Conservation (phyloP, 2,888 invertebrate species). For the Tyria jacobaeae region DNA sequence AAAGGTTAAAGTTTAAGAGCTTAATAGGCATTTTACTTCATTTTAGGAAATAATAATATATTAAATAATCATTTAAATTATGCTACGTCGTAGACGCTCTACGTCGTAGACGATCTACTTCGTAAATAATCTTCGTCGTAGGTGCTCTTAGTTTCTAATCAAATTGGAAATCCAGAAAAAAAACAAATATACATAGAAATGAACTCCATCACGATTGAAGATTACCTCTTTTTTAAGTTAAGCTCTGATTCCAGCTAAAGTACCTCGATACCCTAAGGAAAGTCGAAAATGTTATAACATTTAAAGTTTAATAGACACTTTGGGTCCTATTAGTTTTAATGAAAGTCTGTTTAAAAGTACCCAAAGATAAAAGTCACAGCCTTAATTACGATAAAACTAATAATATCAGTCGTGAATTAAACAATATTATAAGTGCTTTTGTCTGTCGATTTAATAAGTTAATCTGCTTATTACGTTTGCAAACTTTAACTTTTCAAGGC, state of each 20-base stretch:
- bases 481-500: too few relatives aligned
- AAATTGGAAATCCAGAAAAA: background rate
- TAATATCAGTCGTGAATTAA: too few relatives aligned
- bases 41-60: constrained; percentile 5
- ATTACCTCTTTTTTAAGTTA: constrained; percentile 7
- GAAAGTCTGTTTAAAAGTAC: constrained; percentile 31
- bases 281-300: constrained; percentile 40
- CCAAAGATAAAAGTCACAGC: constrained; percentile 21
- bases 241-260: constrained; percentile 13
- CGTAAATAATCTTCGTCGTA: constrained; percentile 5
- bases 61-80: background rate
- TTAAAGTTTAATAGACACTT: constrained; percentile 47
- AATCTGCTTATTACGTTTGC: too few relatives aligned
- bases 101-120: background rate
- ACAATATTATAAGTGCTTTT: too few relatives aligned
- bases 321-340: constrained; percentile 43
- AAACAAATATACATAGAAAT: background rate
- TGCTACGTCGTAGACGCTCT: constrained; percentile 9
- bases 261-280: constrained; percentile 19
- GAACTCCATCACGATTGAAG: background rate
- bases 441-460: too few relatives aligned
- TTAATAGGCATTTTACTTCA: background rate
- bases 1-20: constrained; percentile 27
- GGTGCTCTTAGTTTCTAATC: background rate
- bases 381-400: background rate